Percentiles rank a stretch among this genome's conserved stretches.
phyloP scores from a whole-genome alignment of 2,113 vertebrate genomes.

The Ochotona curzoniae region DNA sequence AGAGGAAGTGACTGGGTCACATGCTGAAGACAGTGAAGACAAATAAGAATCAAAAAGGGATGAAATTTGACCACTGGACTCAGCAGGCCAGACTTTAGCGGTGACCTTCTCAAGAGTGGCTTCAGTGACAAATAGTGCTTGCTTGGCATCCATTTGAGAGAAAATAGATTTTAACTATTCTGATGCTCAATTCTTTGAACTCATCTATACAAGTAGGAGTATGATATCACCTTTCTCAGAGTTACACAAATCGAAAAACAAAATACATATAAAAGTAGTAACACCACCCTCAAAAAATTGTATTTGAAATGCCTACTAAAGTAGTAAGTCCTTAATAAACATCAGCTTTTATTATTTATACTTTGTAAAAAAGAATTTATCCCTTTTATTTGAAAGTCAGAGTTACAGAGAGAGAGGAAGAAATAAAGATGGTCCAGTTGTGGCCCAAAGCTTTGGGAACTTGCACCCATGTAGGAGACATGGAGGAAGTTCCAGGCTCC shows the following conservation, averaged over 20 bases:
- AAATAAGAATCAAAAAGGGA: background rate
- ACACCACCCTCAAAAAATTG: background rate
- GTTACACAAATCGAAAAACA: slow-evolving; percentile 6
- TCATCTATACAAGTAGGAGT: background rate
- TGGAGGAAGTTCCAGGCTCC: too few relatives aligned
- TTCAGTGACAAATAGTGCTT: background rate
- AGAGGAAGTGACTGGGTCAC: background rate
- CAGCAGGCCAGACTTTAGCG: background rate
- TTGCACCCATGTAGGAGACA: too few relatives aligned
- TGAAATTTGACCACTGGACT: background rate
- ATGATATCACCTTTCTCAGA: background rate
- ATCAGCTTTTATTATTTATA: slow-evolving; percentile 1
- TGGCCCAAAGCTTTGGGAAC: too few relatives aligned
- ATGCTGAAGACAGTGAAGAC: background rate
- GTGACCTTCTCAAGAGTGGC: background rate
- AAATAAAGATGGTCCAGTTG: too few relatives aligned
- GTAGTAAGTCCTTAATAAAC: background rate
- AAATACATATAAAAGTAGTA: background rate
- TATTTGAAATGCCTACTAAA: background rate
- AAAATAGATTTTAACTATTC: background rate
- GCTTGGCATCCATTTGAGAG: background rate
- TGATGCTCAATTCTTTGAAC: background rate
- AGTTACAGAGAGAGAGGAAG: too few relatives aligned
- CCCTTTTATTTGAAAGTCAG: too few relatives aligned
- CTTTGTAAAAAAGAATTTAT: background rate